Conservation (phyloP, 2,113 vertebrate species). For the Cervus canadensis region DNA sequence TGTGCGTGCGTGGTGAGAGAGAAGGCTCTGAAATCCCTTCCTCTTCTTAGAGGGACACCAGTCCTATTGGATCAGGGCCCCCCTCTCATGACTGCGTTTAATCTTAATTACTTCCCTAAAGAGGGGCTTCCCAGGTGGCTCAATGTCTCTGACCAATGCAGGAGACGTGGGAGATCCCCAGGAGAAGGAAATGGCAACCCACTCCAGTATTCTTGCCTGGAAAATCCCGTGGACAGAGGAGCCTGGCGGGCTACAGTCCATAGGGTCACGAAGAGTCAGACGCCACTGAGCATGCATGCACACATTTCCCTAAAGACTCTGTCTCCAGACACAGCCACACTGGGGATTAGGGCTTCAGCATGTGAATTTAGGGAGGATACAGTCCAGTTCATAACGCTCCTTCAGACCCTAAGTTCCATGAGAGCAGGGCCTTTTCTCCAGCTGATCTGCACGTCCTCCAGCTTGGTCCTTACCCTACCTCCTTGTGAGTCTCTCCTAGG, state of each 20-base stretch:
- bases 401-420: not conserved
- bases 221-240: not conserved
- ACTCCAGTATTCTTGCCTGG: not conserved
- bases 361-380: not conserved
- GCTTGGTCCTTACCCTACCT: not conserved
- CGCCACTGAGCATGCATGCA: not conserved
- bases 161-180: not conserved
- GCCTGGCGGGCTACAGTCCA: not conserved
- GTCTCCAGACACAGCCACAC: not conserved
- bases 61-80: not conserved
- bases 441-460: not conserved
- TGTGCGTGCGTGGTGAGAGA: not conserved
- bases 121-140: not conserved
- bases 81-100: not conserved
- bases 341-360: not conserved
- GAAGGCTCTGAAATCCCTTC: not conserved
- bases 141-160: not conserved
- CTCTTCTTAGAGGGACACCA: not conserved
- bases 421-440: not conserved
- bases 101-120: not conserved
- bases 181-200: not conserved
- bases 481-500: not conserved
- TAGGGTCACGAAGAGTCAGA: not conserved
- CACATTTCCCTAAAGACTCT: not conserved
- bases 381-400: not conserved